Evolutionary conservation across 1,140 invertebrate species (phyloP).

Genomic region (Aleiodes sp.): DNA sequence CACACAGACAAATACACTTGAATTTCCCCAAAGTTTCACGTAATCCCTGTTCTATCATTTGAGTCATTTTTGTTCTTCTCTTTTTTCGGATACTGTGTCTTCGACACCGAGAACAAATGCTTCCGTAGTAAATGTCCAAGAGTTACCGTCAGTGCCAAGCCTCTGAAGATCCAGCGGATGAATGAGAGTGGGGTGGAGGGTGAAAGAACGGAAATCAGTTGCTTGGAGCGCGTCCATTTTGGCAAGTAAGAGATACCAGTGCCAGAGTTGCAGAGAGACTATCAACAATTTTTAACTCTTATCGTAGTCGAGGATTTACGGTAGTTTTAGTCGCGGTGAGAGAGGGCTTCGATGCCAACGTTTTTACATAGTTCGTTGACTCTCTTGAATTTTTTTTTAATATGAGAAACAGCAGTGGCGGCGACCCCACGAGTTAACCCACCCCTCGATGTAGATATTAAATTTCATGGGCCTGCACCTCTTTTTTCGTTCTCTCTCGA

Average conservation of each 20-base stretch:
- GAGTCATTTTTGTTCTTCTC: constrained; percentile 3
- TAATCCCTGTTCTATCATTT: constrained; percentile 6
- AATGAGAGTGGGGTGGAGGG: background rate
- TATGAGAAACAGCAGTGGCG: constrained; percentile 11
- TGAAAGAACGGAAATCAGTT: constrained; percentile 58
- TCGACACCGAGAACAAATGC: constrained; percentile 32
- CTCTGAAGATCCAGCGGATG: background rate
- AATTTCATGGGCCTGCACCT: constrained; percentile 28
- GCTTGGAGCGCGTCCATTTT: constrained; percentile 52
- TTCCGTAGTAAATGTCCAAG: constrained; percentile 24
- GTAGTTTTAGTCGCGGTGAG: constrained; percentile 31
- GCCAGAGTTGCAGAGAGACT: constrained; percentile 9
- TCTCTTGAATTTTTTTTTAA: constrained; percentile 32
- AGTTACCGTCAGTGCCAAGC: background rate
- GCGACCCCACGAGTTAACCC: background rate
- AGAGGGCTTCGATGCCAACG: constrained; percentile 52
- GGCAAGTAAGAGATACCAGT: constrained; percentile 20
- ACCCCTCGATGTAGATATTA: constrained; percentile 15
- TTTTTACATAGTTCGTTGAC: constrained; percentile 53
- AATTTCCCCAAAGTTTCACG: background rate
- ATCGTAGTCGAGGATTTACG: constrained; percentile 45
- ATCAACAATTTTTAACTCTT: constrained; percentile 28
- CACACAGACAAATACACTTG: background rate
- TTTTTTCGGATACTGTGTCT: background rate
- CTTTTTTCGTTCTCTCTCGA: no score